Percentiles rank a stretch among this genome's conserved stretches.
These are phyloP conservation scores for Spea multiplicata DNA, from an alignment of 2,113 vertebrate species.

Conservation along the genomic window DNA sequence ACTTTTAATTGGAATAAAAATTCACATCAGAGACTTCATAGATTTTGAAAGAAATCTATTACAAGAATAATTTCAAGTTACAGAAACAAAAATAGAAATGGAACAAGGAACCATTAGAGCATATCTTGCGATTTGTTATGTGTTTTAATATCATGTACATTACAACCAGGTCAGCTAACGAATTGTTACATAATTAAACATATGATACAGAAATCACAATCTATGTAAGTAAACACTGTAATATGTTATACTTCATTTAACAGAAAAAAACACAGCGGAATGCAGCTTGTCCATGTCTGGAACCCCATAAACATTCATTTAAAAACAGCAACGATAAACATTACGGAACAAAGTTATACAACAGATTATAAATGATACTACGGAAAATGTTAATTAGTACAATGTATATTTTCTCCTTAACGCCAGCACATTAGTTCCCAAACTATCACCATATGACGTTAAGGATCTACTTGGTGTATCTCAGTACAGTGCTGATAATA, in stretches of 20 bases:
- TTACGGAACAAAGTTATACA: background rate
- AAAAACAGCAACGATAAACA: constrained; percentile 3
- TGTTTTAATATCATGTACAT: background rate
- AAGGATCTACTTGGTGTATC: too few species aligned
- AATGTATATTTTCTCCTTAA: too few species aligned
- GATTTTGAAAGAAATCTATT: constrained; percentile 59
- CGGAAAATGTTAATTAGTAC: too few species aligned
- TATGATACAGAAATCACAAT: constrained; percentile 36
- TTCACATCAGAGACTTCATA: constrained; percentile 62
- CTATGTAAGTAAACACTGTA: constrained; percentile 42
- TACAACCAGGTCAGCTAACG: constrained; percentile 15
- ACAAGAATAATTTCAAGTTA: constrained; percentile 52
- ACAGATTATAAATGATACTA: background rate
- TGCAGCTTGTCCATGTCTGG: constrained; percentile 8
- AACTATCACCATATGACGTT: too few species aligned
- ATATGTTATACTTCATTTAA: constrained; percentile 24
- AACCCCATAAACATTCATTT: background rate
- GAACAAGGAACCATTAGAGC: background rate
- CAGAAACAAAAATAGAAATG: constrained; percentile 43
- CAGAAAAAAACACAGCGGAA: constrained; percentile 26
- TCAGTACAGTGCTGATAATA: too few species aligned
- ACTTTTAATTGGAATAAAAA: constrained; percentile 71
- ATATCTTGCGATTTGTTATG: background rate
- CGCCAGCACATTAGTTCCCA: too few species aligned
- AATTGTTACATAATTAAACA: constrained; percentile 26